Evolutionary conservation across 2,797 vertebrate species (phyloP), one percentile per base, ranked within the genome.

Genomic region (Cirrhinus molitorella): DNA sequence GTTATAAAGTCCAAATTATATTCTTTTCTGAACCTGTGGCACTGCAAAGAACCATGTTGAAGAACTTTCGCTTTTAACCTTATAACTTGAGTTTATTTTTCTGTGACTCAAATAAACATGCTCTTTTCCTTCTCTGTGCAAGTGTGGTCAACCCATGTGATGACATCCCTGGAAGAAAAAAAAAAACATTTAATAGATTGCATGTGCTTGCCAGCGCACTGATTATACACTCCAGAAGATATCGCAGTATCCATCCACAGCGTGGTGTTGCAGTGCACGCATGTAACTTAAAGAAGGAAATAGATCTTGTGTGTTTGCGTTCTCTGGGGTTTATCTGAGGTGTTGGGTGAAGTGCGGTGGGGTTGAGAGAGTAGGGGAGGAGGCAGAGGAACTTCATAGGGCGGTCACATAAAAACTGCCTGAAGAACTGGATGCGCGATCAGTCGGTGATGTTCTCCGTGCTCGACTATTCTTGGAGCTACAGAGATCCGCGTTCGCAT

Each of bases 351-450:
- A 89, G 90, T 88, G 87, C 90, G 89, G 85, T 81, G 88, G 89
- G 89, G 89, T 83, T 2, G 90, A 92, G 87, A 88, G 67, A 73
- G 65, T 9, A 81, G 81, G 83, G 90, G 91, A 91, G 91, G 89
- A 92, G 93, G 93, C 90, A 89, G 77, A 84, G 86, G 90, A 90
- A 89, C 91, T 90, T 89, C 92, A 93, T 92, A 93, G 94, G 95
- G 95, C 94, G 95, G 93, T 94, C 92, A 91, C 94, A 95, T 95
- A 95, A 95, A 95, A 95, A 93, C 91, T 92, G 92, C 92, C 85
- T 88, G 89, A 88, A 91, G 88, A 90, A 89, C 86, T 90, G 91
- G 92, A 94, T 94, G 93, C 92, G 92, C 87, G 92, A 93, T 93
- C 94, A 95, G 87, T 93, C 92, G 90, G 88, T 89, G 90, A 92